phyloP scores from a whole-genome alignment of 2,113 vertebrate species.

The Pterophyllum scalare region DNA sequence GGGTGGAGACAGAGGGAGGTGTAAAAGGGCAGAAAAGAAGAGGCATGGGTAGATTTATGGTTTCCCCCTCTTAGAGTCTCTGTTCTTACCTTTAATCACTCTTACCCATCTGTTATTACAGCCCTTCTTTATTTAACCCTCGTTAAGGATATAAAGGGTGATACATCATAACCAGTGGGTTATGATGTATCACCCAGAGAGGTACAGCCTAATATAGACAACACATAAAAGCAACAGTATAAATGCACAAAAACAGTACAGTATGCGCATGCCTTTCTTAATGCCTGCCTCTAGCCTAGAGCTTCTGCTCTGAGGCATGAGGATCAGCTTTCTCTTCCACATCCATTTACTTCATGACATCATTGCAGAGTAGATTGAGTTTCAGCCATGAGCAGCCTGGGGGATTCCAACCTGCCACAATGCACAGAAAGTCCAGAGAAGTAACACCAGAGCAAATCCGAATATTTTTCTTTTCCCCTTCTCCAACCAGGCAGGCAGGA shows the following conservation, averaged over 20 bases:
- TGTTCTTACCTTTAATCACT: constrained; percentile 66
- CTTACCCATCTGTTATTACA: constrained; percentile 63
- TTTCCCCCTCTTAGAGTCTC: constrained; percentile 34
- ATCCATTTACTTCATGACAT: constrained; percentile 67
- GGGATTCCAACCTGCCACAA: constrained; percentile 68
- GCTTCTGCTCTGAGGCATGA: constrained; percentile 50
- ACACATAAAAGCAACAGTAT: not conserved
- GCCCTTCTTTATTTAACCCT: constrained; percentile 44
- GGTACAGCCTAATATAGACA: not conserved
- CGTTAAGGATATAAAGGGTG: constrained; percentile 37
- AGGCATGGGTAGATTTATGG: constrained; percentile 67
- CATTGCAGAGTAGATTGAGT: constrained; percentile 54
- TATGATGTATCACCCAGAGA: not conserved
- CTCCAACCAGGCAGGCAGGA: constrained; percentile 23
- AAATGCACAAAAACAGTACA: not conserved
- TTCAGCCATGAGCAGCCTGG: constrained; percentile 58
- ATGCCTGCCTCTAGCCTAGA: constrained; percentile 14
- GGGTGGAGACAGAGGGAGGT: constrained; percentile 19
- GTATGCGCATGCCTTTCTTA: constrained; percentile 26
- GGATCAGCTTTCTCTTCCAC: constrained; percentile 70
- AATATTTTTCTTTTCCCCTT: constrained; percentile 20
- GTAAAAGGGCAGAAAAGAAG: constrained; percentile 32
- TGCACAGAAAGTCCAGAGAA: constrained; percentile 14
- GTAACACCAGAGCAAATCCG: constrained; percentile 26
- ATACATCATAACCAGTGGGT: constrained; percentile 14